A percentile compares a stretch with the other conserved stretches of the same genome.
These are phyloP conservation scores for Ernsta delagoae DNA, from an alignment of 2,888 invertebrate species.

Conservation along the genomic window DNA sequence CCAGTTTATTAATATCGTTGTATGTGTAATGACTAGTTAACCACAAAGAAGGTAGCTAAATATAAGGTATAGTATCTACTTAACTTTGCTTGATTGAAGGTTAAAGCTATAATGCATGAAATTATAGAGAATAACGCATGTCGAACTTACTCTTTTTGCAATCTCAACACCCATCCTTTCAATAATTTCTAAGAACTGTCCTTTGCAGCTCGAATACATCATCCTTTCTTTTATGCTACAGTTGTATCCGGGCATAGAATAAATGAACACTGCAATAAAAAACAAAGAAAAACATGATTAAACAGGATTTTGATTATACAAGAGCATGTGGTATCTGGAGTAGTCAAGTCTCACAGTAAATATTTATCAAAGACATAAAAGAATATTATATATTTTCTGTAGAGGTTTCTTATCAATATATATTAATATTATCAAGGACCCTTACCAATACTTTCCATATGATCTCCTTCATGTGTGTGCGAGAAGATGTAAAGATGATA, in stretches of 20 bases:
- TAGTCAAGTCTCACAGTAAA: too few relatives aligned
- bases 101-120: not conserved
- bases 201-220: conserved; percentile 99
- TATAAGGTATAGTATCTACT: too few relatives aligned
- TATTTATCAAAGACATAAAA: too few relatives aligned
- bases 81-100: not conserved
- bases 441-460: conserved; percentile 92
- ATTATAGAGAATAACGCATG: too few relatives aligned
- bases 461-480: conserved; percentile 97
- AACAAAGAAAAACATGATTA: conserved; percentile 48
- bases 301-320: too few relatives aligned
- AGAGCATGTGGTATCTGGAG: too few relatives aligned
- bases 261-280: conserved; percentile 93
- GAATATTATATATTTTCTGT: too few relatives aligned
- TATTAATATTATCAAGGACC: too few relatives aligned
- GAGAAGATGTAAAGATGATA: conserved; percentile 97
- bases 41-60: too few relatives aligned
- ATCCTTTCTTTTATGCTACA: conserved; percentile 99
- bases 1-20: too few relatives aligned
- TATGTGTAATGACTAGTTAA: too few relatives aligned
- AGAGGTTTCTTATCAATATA: too few relatives aligned
- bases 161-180: conserved; percentile 91
- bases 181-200: conserved; percentile 93
- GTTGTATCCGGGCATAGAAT: conserved; percentile 98
- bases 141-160: conserved; percentile 91